Percentiles rank a stretch among this genome's conserved stretches.
These are phyloP conservation scores for Abrostola tripartita DNA, from an alignment of 2,888 invertebrate genomes.

Conservation along the genomic window DNA sequence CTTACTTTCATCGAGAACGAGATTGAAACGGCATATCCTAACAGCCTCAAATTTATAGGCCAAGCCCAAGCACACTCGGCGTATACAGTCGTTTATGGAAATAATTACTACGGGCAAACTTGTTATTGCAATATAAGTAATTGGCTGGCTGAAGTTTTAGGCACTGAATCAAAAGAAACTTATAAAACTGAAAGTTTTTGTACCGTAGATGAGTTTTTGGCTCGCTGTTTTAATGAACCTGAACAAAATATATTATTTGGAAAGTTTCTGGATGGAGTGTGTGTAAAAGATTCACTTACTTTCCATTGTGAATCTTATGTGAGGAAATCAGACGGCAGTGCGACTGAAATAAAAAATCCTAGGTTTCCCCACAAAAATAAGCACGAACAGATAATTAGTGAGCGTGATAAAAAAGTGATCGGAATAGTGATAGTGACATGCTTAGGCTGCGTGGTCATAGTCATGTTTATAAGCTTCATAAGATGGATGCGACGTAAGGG, in stretches of 20 bases:
- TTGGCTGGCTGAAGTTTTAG: slow-evolving; percentile 87
- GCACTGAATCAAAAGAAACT: slow-evolving; percentile 73
- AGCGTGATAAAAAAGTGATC: slow-evolving; percentile 79
- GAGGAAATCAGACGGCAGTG: slow-evolving; percentile 67
- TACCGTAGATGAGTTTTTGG: slow-evolving; percentile 87
- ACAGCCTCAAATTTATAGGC: slow-evolving; percentile 89
- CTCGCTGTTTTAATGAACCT: slow-evolving; percentile 90
- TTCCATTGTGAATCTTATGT: slow-evolving; percentile 88
- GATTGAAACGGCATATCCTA: slow-evolving; percentile 78
- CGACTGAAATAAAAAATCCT: slow-evolving; percentile 79
- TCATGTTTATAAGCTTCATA: slow-evolving; percentile 86
- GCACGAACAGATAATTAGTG: slow-evolving; percentile 62
- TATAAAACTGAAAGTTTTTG: slow-evolving; percentile 89
- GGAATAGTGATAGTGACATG: slow-evolving; percentile 87
- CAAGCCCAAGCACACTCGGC: slow-evolving; percentile 79
- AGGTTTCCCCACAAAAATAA: slow-evolving; percentile 80
- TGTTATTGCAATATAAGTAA: slow-evolving; percentile 90
- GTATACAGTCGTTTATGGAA: slow-evolving; percentile 84
- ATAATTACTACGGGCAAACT: slow-evolving; percentile 89
- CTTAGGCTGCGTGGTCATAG: slow-evolving; percentile 84
- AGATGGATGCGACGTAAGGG: slow-evolving; percentile 89
- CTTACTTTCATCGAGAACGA: slow-evolving; percentile 84
- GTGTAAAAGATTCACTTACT: slow-evolving; percentile 80
- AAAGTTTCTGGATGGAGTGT: slow-evolving; percentile 90
- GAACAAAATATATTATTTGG: slow-evolving; percentile 89